Percentiles rank a stretch among this genome's conserved stretches.
Conservation (phyloP, 1,140 invertebrate genomes). For the Zaprionus ornatus region DNA sequence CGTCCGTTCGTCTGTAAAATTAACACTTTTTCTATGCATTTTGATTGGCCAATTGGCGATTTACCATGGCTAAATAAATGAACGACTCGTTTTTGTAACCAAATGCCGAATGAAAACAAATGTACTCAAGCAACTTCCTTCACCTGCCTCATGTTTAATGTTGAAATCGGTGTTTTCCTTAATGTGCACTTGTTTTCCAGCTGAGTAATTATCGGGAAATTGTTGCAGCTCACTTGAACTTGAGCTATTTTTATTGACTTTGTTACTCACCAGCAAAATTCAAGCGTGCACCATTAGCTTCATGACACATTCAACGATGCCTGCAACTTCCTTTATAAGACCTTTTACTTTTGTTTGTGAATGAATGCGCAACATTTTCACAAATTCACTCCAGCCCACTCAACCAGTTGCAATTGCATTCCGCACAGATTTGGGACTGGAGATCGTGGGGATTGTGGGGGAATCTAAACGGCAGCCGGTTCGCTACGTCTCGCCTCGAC, state of each 20-base stretch:
- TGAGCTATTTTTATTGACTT: slow-evolving; percentile 22
- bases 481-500: slow-evolving; percentile 12
- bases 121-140: slow-evolving; percentile 9
- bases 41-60: slow-evolving; percentile 30
- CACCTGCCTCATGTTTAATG: background rate
- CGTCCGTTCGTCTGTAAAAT: slow-evolving; percentile 51
- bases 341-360: slow-evolving; percentile 54
- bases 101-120: slow-evolving; percentile 7
- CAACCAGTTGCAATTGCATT: slow-evolving; percentile 63
- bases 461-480: slow-evolving; percentile 33
- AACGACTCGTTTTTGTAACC: slow-evolving; percentile 24
- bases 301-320: slow-evolving; percentile 26
- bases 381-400: slow-evolving; percentile 15
- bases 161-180: slow-evolving; percentile 2
- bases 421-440: slow-evolving; percentile 22
- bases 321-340: slow-evolving; percentile 44
- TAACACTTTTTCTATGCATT: slow-evolving; percentile 54
- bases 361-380: slow-evolving; percentile 58
- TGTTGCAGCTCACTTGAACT: slow-evolving; percentile 36
- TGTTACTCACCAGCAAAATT: background rate
- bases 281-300: slow-evolving; percentile 9
- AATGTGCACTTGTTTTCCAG: slow-evolving; percentile 10
- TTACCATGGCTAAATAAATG: slow-evolving; percentile 5
- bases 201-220: slow-evolving; percentile 2
- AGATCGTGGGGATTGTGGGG: background rate